Base-by-base conservation (phyloP, 2,888 invertebrate species). In the Muschampia plurimacula region DNA sequence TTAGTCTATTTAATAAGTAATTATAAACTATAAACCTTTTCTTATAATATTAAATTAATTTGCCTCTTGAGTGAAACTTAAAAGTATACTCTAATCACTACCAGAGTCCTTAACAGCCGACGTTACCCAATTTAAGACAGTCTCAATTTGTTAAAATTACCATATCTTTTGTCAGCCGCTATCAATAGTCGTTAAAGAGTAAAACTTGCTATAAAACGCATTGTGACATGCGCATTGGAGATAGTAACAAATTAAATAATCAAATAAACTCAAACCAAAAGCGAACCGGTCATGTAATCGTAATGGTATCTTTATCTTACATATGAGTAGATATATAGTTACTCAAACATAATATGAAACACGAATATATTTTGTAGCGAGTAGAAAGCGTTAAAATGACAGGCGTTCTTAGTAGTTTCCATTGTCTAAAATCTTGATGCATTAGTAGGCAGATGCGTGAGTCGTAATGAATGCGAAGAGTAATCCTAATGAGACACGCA, bases 361-460 rank as follows among this genome's bases (percentile, higher is more conserved):
- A 66, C 59, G 44, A 67, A 68, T 44, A 66, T 59, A 36, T 68
- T 60, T 68, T 41, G 71, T 28, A 60, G 66, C 60, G 66, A 66
- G 60, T 66, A 66, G 60, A 71, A 66, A 71, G 66, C 71, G 66
- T 66, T 66, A 59, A 71, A 60, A 60, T 46, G 66, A 49, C 59
- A 36, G 60, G 59, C 71, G n/a, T 59, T 49, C 49, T 60, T 65
- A 39, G 46, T 39, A 36, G 36, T 66, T 59, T 32, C 60, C 60
- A 71, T 71, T 71, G 71, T 71, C 71, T 71, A 71, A 65, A 71
- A 71, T 71, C 60, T 71, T 71, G 71, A 71, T 66, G 9, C 49
- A 70, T 70, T 64, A 70, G 71, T 66, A 71, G 71, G 66, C 49
- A 65, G 71, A 71, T 60, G 71, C 66, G 71, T 71, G 71, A 71